These are phyloP conservation scores for Alaudala cheleensis DNA, from an alignment of 2,113 vertebrate species.

Conservation along the genomic window DNA sequence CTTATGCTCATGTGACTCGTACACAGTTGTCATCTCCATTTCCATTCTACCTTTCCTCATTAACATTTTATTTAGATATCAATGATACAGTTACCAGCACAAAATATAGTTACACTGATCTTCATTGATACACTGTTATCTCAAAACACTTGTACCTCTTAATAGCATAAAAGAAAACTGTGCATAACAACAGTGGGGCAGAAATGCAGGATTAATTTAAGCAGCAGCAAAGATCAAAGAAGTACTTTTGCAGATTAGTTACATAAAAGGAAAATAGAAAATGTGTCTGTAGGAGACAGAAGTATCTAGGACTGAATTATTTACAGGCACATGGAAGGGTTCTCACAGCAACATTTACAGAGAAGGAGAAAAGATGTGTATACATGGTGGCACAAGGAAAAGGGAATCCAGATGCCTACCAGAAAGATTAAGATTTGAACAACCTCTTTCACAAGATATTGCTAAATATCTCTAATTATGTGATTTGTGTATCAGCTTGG, in stretches of 20 bases:
- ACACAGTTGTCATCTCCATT: background rate
- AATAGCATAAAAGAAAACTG: background rate
- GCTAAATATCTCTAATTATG: background rate
- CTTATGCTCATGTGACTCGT: background rate
- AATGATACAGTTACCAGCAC: background rate
- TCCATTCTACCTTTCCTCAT: background rate
- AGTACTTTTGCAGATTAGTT: background rate
- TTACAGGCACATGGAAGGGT: background rate
- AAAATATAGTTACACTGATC: background rate
- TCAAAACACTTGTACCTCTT: background rate
- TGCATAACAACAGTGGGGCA: background rate
- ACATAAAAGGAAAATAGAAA: background rate
- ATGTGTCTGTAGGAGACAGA: background rate
- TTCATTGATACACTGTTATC: background rate
- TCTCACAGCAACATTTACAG: background rate
- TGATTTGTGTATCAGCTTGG: background rate
- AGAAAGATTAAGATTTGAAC: background rate
- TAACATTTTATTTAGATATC: background rate
- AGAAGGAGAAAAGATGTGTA: background rate
- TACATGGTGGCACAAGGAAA: background rate
- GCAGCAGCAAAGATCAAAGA: background rate
- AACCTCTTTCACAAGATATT: background rate
- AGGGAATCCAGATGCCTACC: background rate
- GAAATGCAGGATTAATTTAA: background rate
- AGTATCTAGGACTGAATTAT: background rate